Conservation (phyloP, 2,888 invertebrate species). For the Erynnis tages region DNA sequence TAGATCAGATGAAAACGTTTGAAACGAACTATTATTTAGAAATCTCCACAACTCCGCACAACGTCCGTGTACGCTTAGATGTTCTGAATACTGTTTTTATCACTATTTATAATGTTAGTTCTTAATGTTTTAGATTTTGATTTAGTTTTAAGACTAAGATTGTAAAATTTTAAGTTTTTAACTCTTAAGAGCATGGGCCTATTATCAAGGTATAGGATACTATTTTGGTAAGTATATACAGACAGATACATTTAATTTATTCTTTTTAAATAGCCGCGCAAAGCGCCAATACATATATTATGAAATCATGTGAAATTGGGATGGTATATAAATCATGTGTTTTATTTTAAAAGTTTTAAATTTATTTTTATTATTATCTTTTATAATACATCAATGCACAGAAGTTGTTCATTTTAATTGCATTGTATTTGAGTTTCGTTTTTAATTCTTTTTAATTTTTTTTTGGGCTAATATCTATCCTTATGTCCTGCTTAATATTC, state of each 20-base stretch:
- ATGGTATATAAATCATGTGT: conserved; percentile 1
- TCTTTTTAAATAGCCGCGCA: conserved; percentile 1
- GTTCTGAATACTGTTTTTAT: conserved; percentile 49
- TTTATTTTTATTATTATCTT: conserved; percentile 13
- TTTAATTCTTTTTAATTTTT: no score
- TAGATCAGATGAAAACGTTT: conserved; percentile 12
- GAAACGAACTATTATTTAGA: conserved; percentile 12
- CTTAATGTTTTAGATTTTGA: conserved; percentile 45
- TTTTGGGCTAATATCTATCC: no score
- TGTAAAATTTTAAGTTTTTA: conserved; percentile 35
- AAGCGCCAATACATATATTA: conserved; percentile 9
- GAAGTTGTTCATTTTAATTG: no score
- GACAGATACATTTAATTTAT: not conserved
- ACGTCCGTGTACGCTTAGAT: conserved; percentile 62
- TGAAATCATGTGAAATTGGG: conserved; percentile 2
- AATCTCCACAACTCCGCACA: conserved; percentile 52
- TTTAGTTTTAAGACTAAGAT: conserved; percentile 49
- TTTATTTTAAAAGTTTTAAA: not conserved
- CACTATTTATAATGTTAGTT: conserved; percentile 50
- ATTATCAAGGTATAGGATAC: not conserved
- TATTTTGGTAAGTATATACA: conserved; percentile 17
- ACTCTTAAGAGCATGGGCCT: conserved; percentile 27
- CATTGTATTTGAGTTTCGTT: no score
- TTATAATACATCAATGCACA: no score
- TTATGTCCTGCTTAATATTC: no score